These are phyloP conservation scores for Chrysodeixis includens DNA, from an alignment of 2,888 invertebrate genomes.

Conservation along the genomic window DNA sequence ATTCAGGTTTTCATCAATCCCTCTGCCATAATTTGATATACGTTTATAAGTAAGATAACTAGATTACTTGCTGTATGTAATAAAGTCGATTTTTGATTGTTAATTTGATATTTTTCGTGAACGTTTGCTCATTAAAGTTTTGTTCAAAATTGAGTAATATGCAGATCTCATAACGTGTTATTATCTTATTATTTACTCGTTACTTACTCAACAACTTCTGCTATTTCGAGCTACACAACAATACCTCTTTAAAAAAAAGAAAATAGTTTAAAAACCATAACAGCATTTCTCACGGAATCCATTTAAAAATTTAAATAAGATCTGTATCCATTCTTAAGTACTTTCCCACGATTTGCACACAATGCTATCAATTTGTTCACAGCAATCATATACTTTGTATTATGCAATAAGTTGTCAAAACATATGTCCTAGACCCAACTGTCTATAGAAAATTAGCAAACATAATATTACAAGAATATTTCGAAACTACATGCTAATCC, in stretches of 20 bases:
- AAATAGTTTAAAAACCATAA: slow-evolving; percentile 34
- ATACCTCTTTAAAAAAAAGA: not conserved
- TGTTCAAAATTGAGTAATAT: too few relatives aligned
- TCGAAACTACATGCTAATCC: slow-evolving; percentile 30
- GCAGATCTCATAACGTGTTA: not conserved
- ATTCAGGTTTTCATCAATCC: too few relatives aligned
- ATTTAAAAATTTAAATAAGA: slow-evolving; percentile 31
- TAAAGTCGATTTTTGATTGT: too few relatives aligned
- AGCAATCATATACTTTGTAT: slow-evolving; percentile 13
- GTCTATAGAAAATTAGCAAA: slow-evolving; percentile 5
- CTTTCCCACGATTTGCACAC: slow-evolving; percentile 40
- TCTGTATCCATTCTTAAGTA: slow-evolving; percentile 34
- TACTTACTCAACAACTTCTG: not conserved
- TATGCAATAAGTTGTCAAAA: slow-evolving; percentile 19
- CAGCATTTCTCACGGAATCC: slow-evolving; percentile 36
- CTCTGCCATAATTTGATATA: too few relatives aligned
- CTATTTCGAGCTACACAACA: not conserved
- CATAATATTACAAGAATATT: slow-evolving; percentile 20
- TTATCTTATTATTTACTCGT: not conserved
- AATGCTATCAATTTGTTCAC: slow-evolving; percentile 24
- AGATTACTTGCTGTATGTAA: too few relatives aligned
- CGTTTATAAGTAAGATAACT: too few relatives aligned
- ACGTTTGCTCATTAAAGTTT: too few relatives aligned
- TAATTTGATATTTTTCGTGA: too few relatives aligned
- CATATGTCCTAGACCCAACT: slow-evolving; percentile 21